Evolutionary conservation across 1,140 invertebrate species (phyloP).

Genomic region (Nixonia krombeini): DNA sequence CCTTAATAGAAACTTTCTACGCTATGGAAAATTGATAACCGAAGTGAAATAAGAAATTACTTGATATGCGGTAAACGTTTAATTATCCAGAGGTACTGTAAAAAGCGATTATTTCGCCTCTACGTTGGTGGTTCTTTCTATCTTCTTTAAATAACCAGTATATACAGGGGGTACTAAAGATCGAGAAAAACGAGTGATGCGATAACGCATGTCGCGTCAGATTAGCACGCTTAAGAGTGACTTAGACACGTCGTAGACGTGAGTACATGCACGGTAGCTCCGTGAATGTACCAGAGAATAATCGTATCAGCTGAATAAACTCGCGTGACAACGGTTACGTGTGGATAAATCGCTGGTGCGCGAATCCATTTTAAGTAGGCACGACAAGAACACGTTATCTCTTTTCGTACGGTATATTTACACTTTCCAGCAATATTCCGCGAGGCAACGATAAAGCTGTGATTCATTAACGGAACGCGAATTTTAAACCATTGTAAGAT

Average conservation of each 20-base stretch:
- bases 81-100: too few relatives aligned
- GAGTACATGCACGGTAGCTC: constrained; percentile 26
- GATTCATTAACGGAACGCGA: neutral
- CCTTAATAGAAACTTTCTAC: too few relatives aligned
- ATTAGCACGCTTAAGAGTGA: constrained; percentile 38
- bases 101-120: too few relatives aligned
- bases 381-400: constrained; percentile 42
- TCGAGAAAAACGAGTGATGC: constrained; percentile 20
- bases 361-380: constrained; percentile 42
- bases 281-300: constrained; percentile 26
- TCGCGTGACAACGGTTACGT: constrained; percentile 41
- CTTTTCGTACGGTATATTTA: constrained; percentile 25
- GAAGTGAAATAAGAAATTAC: too few relatives aligned
- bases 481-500: neutral
- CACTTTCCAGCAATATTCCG: constrained; percentile 7
- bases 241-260: constrained; percentile 32
- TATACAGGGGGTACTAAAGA: constrained; percentile 9
- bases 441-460: constrained; percentile 25
- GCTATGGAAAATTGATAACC: too few relatives aligned
- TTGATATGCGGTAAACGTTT: too few relatives aligned
- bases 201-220: constrained; percentile 37
- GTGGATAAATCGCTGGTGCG: constrained; percentile 31
- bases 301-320: constrained; percentile 45
- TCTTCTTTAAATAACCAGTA: constrained; percentile 10
- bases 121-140: neutral